Base-by-base conservation (phyloP, 2,797 vertebrate species). In the Oreonectes daqikongensis region DNA sequence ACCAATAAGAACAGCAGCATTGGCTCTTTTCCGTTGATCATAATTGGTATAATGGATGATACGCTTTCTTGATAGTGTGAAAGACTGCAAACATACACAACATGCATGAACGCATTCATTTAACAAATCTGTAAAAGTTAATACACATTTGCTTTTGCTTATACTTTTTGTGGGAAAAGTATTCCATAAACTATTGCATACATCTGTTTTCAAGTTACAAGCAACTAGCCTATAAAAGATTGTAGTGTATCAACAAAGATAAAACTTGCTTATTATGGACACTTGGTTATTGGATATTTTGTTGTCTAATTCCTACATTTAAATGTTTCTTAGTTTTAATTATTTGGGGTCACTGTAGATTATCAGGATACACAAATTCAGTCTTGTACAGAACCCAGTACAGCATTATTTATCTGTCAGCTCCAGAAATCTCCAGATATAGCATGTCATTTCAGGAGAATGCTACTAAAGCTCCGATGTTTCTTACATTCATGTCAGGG, bases 11-110 rank as follows among this genome's bases (percentile, higher is more conserved):
- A 96, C 93, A 0, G 95, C 95, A 7, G 95, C 95, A n/a, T 96
- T 96, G n/a, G 95, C 94, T 90, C 94, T 90, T 87, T 95, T 97
- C 79, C 92, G 92, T 81, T 96, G 95, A 83, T 98, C 95, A 32
- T 93, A 94, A 69, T 90, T 90, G 77, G 95, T 96, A 81, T 95
- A 97, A 82, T 97, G 93, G 44, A 98, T 94, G 15, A 96, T 93
- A 84, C 93, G 95, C 91, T 95, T 97, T 83, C 93, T 94, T 69
- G 94, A 95, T 44, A 95, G 89, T 26, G 93, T 95, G 85, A 95
- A 95, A 24, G 96, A 97, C 96, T 97, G 85, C 63, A 85, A 55
- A n/a, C 44, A 40, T 6, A 69, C 65, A 71, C 6, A 72, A 65
- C 30, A 81, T n/a, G n/a, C 30, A 64, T 38, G 73, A 70, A 70